Base-by-base conservation (phyloP, 1,140 invertebrate genomes). In the Eueides isabella region DNA sequence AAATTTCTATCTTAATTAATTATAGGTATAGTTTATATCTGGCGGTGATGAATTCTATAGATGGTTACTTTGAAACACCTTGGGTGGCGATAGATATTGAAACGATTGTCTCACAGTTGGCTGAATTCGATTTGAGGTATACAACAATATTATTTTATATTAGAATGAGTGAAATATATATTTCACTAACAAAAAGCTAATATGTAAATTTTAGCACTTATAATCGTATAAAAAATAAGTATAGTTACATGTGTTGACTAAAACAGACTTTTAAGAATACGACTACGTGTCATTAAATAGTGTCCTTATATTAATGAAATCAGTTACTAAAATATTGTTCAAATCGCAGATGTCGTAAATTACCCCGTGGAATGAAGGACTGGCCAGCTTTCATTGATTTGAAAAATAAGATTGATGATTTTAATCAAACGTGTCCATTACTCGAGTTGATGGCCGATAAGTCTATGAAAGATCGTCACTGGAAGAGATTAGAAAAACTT, bases 391-490 rank as follows among this genome's bases (percentile, higher is more conserved):
- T 95, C 89, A 95, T 96, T 30, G 97, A 98, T 79, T 89, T 98
- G 63, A 98, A 97, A 79, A 97, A 97, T 77, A 98, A 97, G 86
- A 98, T 98, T 77, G 97, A 98, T 76, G 97, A 98, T 80, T 98
- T 98, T 84, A 98, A 96, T 84, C 96, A 98, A 84, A 97, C 96
- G 68, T 97, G 97, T 83, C 97, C 97, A 0, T 85, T 98, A 19
- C 92, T 98, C 14, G 97, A 98, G 86, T 85, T 98, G 74, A 98
- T 98, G 97, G 96, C 97, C 0, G 97, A 98, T 84, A 97, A 97
- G 87, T 96, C 97, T 2, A 98, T 98, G 97, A 98, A 98, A 90
- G 95, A 96, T 12, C 93, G 97, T 41, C 98, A 98, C 92, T 98
- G 98, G 98, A 94, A 96, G 74, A 94, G 96, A 82, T 94, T 98